These are phyloP conservation scores for Lagria hirta DNA, from an alignment of 2,888 invertebrate genomes.

Conservation along the genomic window DNA sequence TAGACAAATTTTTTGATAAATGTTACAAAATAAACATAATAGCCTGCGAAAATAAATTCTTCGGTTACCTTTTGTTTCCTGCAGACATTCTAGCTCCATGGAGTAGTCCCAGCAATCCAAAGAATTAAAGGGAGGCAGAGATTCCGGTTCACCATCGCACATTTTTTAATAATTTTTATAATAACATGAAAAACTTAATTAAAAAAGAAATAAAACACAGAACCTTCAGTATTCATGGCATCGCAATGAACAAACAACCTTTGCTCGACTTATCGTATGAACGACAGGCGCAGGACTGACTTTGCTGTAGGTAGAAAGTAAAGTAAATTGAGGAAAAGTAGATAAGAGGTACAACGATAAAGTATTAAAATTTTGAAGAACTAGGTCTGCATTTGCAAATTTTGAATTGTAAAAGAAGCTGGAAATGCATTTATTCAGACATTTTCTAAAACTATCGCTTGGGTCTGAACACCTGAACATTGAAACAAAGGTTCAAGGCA, in stretches of 20 bases:
- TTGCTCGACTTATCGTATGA: conserved; percentile 6
- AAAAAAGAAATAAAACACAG: not conserved
- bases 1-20: too few relatives aligned
- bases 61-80: conserved; percentile 70
- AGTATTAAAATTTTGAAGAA: not conserved
- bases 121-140: conserved; percentile 59
- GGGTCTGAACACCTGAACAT: too few relatives aligned
- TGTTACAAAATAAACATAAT: too few relatives aligned
- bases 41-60: conserved; percentile 7
- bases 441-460: not conserved
- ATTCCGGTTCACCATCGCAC: conserved; percentile 48
- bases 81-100: conserved; percentile 77
- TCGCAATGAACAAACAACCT: not conserved
- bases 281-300: conserved; percentile 14
- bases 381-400: not conserved
- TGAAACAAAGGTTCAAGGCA: conserved; percentile 9
- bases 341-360: not conserved
- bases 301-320: conserved; percentile 18
- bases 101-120: conserved; percentile 85
- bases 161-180: conserved; percentile 1
- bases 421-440: not conserved
- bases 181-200: not conserved
- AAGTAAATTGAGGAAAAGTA: conserved; percentile 23
- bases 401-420: not conserved
- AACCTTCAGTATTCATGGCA: conserved; percentile 1